phyloP scores from a whole-genome alignment of 2,888 invertebrate species.

The Papilio elwesi region DNA sequence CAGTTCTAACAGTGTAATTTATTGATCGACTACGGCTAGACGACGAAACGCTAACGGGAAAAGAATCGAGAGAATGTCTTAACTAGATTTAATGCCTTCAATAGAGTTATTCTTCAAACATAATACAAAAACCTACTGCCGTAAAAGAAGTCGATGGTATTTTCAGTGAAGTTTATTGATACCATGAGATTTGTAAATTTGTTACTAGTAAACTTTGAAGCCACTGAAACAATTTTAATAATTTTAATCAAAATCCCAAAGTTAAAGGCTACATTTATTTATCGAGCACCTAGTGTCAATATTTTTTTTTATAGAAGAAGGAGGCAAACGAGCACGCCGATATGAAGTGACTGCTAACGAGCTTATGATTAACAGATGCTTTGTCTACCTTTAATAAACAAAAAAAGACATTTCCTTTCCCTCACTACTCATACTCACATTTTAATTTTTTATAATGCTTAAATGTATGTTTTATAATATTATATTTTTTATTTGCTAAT shows the following conservation, averaged over 20 bases:
- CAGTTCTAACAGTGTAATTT: slow-evolving; percentile 15
- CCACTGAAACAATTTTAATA: neutral
- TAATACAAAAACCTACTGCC: neutral
- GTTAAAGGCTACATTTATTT: no score
- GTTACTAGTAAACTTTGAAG: neutral
- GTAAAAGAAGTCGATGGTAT: neutral
- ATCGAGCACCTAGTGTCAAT: no score
- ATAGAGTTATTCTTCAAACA: slow-evolving; percentile 1
- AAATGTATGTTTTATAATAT: no score
- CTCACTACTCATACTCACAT: no score
- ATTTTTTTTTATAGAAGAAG: no score
- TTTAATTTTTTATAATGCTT: no score
- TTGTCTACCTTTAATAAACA: no score
- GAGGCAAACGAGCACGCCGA: no score
- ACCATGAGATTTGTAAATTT: neutral
- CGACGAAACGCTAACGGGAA: neutral
- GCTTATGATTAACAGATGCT: no score
- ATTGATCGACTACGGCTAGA: slow-evolving; percentile 33
- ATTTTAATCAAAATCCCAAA: neutral
- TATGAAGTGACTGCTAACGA: no score
- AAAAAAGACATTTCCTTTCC: no score
- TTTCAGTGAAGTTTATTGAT: slow-evolving; percentile 8
- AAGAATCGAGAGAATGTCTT: neutral
- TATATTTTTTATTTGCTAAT: no score
- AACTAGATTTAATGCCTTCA: slow-evolving; percentile 5